Evolutionary conservation across 2,888 invertebrate species (phyloP), one percentile per base, ranked within the genome.

Genomic region (Chironomus riparius): DNA sequence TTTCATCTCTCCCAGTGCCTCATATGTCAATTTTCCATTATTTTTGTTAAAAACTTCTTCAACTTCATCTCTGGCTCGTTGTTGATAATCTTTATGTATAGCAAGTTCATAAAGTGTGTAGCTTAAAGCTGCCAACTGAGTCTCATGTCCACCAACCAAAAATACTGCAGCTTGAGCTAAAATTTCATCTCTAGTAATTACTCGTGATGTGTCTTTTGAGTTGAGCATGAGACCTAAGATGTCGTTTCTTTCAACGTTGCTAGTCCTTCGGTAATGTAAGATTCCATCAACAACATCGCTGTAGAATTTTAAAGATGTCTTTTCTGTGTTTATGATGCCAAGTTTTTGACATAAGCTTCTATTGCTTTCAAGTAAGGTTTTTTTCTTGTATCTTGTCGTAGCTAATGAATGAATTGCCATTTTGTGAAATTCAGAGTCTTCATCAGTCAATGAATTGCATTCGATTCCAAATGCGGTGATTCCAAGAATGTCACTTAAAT

Each of bases 91-190:
- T 10, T 13, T 48, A 48, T 62, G 15, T 4, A 18, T 24, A 4
- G 62, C 15, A 5, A 65, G 5, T 2, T 65, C 24, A 21, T 18
- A 65, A 4, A 65, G 12, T 12, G 12, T 12, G 21, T 12, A 87
- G 78, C 86, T 86, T 0, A 88, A 84, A 0, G 87, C 85, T 0
- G 87, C 85, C 0, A 88, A 87, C 0, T 88, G 87, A 0, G 88
- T 88, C 80, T 88, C 88, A 78, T 87, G 88, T 0, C 88, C 88
- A 15, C 87, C 88, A 12, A 87, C 81, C 83, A 88, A 86, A 79
- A 88, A 88, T 13, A 88, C 79, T 81, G 88, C 85, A 0, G 86
- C 84, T 77, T 88, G 87, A 0, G 88, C 86, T 0, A 85, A 85
- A 28, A 75, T 71, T 71, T 76, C 76, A 47, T 77, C 48, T 38